Evolutionary conservation across 2,113 vertebrate species (phyloP), one percentile per base, ranked within the genome.

Genomic region (Zosterops borbonicus): DNA sequence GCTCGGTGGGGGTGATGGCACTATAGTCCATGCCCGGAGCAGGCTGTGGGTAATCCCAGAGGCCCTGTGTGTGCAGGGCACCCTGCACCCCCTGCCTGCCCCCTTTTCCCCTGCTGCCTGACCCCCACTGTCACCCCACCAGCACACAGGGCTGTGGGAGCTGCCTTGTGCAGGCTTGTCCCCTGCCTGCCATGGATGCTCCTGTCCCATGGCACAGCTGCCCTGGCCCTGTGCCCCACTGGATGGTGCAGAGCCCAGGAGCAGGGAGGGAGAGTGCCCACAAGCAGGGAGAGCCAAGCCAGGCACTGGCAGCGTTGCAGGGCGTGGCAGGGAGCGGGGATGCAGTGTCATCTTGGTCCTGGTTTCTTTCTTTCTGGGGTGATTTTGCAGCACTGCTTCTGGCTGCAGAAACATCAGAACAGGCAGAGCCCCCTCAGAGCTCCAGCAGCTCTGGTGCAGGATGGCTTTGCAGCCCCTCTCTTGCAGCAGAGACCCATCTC

Each of bases 81-180:
- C 39, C 17, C 5, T 10, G 22, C 8, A 14, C 6, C 4, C 6
- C 13, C 9, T 74, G 47, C 2, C 12, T 23, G 22, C 18, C 23
- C 3, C n/a, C 28, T 71, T 29, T 39, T 64, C 4, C 13, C 8
- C 55, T 41, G 19, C 17, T 65, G 13, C 24, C 52, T 59, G 47
- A 15, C 16, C 12, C 7, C 4, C 18, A 4, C 24, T 28, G 25
- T 71, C 39, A 28, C 25, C 2, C 67, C 79, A n/a, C 14, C 23
- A 50, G 0, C 12, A 3, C 0, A 0, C 1, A 1, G 16, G 25
- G 31, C 9, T 8, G 25, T 2, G 1, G 58, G 29, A 74, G n/a
- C 56, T 59, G 60, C 33, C 29, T 19, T 39, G 5, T 22, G 31
- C n/a, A 4, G 29, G 12, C 11, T 53, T 41, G n/a, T 80, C 53